Percentiles rank a stretch among this genome's conserved stretches.
These are phyloP conservation scores for Malaclemys terrapin DNA, from an alignment of 2,113 vertebrate genomes.

Conservation along the genomic window DNA sequence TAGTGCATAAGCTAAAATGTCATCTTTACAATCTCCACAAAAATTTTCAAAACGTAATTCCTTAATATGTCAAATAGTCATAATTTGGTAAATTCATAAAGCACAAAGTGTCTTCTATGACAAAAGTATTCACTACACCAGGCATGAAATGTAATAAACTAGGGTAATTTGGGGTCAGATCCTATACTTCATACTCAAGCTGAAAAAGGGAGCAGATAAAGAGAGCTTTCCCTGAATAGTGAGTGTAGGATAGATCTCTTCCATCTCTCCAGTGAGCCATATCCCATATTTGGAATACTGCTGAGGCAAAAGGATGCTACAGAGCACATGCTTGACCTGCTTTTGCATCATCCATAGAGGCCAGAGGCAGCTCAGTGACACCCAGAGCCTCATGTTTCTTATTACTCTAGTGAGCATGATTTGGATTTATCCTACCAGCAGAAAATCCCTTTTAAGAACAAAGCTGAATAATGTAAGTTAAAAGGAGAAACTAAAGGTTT, in stretches of 20 bases:
- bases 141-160: not conserved
- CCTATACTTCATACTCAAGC: not conserved
- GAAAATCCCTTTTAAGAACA: slow-evolving; percentile 4
- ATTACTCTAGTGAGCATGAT: not conserved
- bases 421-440: not conserved
- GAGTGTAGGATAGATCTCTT: not conserved
- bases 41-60: not conserved
- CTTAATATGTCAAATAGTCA: not conserved
- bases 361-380: slow-evolving; percentile 63
- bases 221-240: not conserved
- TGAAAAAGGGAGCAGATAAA: not conserved
- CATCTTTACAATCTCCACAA: not conserved
- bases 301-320: slow-evolving; percentile 7
- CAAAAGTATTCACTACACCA: not conserved
- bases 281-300: not conserved
- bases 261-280: not conserved
- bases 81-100: not conserved
- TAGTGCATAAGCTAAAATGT: not conserved
- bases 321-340: slow-evolving; percentile 3
- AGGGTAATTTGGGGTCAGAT: not conserved
- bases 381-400: not conserved
- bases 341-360: slow-evolving; percentile 67
- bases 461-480: slow-evolving; percentile 7
- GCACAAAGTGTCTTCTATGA: not conserved
- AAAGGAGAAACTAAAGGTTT: not conserved